phyloP scores from a whole-genome alignment of 2,888 invertebrate species.

The Barypeithes pellucidus region DNA sequence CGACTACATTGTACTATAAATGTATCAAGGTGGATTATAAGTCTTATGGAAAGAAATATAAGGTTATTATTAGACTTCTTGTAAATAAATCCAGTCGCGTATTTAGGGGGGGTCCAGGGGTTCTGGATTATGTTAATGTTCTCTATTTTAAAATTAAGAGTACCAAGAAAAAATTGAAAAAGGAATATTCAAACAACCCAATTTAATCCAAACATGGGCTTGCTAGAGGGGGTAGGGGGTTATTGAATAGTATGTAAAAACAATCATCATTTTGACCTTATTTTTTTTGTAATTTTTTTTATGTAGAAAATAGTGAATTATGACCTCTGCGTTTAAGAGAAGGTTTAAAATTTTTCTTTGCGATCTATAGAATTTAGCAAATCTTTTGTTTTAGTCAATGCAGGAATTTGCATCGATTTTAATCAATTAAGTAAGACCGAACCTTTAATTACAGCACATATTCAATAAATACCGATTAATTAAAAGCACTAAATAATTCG shows the following conservation, averaged over 20 bases:
- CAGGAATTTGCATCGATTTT: slow-evolving; percentile 3
- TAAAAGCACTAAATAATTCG: too few species aligned
- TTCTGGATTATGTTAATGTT: too few species aligned
- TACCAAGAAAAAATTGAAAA: too few species aligned
- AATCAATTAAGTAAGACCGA: neutral
- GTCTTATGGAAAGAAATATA: neutral
- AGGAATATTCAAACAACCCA: too few species aligned
- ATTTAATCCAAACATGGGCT: too few species aligned
- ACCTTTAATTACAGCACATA: neutral
- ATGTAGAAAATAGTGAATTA: neutral
- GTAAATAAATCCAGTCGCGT: too few species aligned
- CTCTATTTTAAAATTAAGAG: too few species aligned
- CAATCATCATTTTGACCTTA: too few species aligned
- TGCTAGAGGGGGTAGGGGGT: too few species aligned
- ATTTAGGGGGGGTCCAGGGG: too few species aligned
- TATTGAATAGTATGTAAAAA: too few species aligned
- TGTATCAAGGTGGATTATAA: slow-evolving; percentile 1
- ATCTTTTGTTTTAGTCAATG: slow-evolving; percentile 16
- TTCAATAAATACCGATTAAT: neutral
- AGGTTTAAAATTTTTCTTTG: neutral
- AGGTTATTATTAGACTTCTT: neutral
- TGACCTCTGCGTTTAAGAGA: neutral
- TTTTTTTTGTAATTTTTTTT: too few species aligned
- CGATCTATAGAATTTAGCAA: neutral
- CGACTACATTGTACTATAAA: neutral